Percentiles rank a stretch among this genome's conserved stretches.
Evolutionary conservation across 2,888 invertebrate species (phyloP).

Genomic region (Tetragnatha montana): DNA sequence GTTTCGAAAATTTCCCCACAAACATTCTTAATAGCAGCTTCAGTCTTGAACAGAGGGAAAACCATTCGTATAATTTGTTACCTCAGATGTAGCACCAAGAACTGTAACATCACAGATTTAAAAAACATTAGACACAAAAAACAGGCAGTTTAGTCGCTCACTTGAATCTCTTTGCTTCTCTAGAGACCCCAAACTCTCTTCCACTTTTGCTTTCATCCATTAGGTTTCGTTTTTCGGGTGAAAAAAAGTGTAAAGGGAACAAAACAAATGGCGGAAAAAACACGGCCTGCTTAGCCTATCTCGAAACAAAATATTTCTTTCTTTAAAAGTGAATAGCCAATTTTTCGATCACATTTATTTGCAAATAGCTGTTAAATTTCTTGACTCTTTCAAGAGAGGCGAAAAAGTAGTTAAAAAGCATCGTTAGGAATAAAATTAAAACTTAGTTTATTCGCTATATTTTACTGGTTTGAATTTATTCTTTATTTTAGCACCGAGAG

Average conservation of each 20-base stretch:
- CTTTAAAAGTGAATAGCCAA: conserved; percentile 30
- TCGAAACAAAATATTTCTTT: not conserved
- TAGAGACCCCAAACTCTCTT: conserved; percentile 53
- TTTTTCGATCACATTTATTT: conserved; percentile 52
- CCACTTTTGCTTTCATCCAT: conserved; percentile 68
- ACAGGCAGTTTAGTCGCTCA: conserved; percentile 50
- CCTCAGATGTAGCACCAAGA: conserved; percentile 11
- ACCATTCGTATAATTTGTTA: conserved; percentile 33
- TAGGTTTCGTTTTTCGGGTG: conserved; percentile 49
- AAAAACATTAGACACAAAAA: conserved; percentile 48
- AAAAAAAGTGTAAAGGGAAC: conserved; percentile 22
- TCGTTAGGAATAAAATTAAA: too few relatives aligned
- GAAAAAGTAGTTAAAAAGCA: too few relatives aligned
- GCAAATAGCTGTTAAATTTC: conserved; percentile 35
- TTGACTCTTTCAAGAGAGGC: too few relatives aligned
- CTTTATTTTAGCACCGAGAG: too few relatives aligned
- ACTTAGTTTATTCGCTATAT: too few relatives aligned
- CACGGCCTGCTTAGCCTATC: not conserved
- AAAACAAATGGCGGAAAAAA: conserved; percentile 14
- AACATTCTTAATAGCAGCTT: conserved; percentile 21
- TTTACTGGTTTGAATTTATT: too few relatives aligned
- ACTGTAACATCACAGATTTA: conserved; percentile 41
- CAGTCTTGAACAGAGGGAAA: conserved; percentile 19
- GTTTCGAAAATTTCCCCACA: not conserved
- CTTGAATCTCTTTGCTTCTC: conserved; percentile 50